phyloP scores from a whole-genome alignment of 1,140 invertebrate species.

The Archegozetes longisetosus region DNA sequence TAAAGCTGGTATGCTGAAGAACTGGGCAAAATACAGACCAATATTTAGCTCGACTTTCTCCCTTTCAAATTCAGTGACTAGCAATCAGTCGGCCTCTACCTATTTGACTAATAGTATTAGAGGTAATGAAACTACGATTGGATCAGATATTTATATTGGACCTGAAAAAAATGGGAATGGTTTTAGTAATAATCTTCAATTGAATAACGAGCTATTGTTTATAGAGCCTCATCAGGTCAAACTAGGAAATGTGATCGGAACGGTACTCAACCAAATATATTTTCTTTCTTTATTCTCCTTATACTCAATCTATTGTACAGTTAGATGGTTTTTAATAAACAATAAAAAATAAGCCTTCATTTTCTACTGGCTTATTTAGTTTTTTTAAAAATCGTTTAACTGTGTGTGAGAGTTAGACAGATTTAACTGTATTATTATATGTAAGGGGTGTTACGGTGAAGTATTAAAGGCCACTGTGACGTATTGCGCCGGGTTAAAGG shows the following conservation, averaged over 20 bases:
- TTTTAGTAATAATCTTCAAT: neutral
- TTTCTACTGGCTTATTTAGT: too few relatives aligned
- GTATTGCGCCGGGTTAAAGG: slow-evolving; percentile 30
- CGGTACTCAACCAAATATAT: neutral
- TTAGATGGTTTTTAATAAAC: too few relatives aligned
- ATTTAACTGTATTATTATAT: too few relatives aligned
- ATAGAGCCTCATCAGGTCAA: slow-evolving; percentile 1
- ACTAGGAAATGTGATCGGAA: neutral
- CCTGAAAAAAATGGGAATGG: neutral
- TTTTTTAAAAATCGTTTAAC: too few relatives aligned
- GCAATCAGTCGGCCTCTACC: slow-evolving; percentile 10
- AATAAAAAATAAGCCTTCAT: too few relatives aligned
- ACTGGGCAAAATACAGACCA: neutral
- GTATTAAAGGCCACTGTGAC: slow-evolving; percentile 46
- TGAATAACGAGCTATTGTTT: neutral
- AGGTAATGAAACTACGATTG: neutral
- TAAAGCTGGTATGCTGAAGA: neutral
- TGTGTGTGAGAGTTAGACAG: too few relatives aligned
- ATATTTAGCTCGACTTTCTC: neutral
- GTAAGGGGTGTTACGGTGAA: slow-evolving; percentile 55
- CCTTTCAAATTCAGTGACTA: neutral
- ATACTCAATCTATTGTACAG: slow-evolving; percentile 5
- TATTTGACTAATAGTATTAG: slow-evolving; percentile 6
- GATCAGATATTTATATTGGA: neutral
- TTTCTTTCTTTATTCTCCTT: slow-evolving; percentile 5